Conservation (phyloP, 2,888 invertebrate genomes). For the Noctua comes region DNA sequence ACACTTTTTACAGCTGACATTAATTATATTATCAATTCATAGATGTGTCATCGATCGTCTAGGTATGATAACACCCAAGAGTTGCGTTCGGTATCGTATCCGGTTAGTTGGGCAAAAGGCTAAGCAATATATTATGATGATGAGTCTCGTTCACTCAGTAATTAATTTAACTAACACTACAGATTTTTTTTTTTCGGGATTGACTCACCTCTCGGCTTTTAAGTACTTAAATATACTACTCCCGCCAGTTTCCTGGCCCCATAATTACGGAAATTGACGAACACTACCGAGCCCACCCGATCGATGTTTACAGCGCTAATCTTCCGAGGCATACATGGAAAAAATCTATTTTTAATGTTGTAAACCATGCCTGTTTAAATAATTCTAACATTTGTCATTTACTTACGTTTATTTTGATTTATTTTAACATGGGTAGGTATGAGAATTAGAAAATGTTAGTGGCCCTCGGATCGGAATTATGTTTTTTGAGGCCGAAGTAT, state of each 20-base stretch:
- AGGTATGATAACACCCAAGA: not conserved
- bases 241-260: constrained; percentile 48
- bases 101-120: not conserved
- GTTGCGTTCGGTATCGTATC: not conserved
- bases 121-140: not conserved
- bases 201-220: not conserved
- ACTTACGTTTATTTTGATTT: constrained; percentile 13
- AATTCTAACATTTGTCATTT: constrained; percentile 52
- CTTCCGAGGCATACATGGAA: constrained; percentile 59
- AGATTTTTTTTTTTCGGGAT: not conserved
- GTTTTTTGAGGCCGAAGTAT: not conserved
- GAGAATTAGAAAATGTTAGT: not conserved
- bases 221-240: not conserved
- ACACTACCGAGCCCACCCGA: constrained; percentile 60
- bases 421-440: constrained; percentile 1
- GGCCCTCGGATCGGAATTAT: not conserved
- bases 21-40: too few species aligned
- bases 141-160: not conserved
- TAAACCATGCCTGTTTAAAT: constrained; percentile 38
- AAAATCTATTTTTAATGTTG: constrained; percentile 64
- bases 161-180: not conserved
- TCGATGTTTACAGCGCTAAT: constrained; percentile 66
- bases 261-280: constrained; percentile 66
- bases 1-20: not conserved
- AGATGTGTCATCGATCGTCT: not conserved